phyloP scores from a whole-genome alignment of 53 echinoderm and acorn worm species.

The Astropecten irregularis region DNA sequence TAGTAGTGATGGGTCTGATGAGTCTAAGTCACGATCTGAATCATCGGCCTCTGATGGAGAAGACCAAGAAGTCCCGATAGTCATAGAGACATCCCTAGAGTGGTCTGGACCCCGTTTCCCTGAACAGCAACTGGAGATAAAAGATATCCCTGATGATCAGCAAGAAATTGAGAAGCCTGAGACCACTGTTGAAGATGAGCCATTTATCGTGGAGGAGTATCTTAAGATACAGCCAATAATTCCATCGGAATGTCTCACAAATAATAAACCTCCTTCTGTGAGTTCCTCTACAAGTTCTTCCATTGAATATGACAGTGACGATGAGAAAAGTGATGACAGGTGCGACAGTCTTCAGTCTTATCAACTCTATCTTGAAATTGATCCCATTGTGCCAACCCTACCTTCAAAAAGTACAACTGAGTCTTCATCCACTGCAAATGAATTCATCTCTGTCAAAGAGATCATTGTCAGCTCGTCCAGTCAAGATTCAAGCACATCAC shows the following conservation, averaged over 20 bases:
- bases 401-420: not conserved
- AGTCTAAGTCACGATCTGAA: not conserved
- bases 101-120: slow-evolving; percentile 53
- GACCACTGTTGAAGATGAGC: slow-evolving; percentile 2
- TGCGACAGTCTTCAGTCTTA: not conserved
- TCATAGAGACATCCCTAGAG: slow-evolving; percentile 47
- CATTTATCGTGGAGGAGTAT: slow-evolving; percentile 6
- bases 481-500: not conserved
- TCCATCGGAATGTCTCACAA: not conserved
- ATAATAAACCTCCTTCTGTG: not conserved
- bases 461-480: not conserved
- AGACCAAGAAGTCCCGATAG: slow-evolving; percentile 21
- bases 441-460: slow-evolving; percentile 18
- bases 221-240: not conserved
- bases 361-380: slow-evolving; percentile 12
- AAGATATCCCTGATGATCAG: not conserved
- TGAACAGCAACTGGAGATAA: slow-evolving; percentile 27
- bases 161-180: too few species aligned
- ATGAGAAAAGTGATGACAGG: not conserved
- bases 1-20: slow-evolving; percentile 24
- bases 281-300: slow-evolving; percentile 30
- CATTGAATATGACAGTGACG: slow-evolving; percentile 8
- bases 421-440: slow-evolving; percentile 12
- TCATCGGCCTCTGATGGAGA: slow-evolving; percentile 16
- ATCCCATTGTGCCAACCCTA: slow-evolving; percentile 2